Evolutionary conservation across 2,797 vertebrate species (phyloP).

Genomic region (Spheniscus humboldti): DNA sequence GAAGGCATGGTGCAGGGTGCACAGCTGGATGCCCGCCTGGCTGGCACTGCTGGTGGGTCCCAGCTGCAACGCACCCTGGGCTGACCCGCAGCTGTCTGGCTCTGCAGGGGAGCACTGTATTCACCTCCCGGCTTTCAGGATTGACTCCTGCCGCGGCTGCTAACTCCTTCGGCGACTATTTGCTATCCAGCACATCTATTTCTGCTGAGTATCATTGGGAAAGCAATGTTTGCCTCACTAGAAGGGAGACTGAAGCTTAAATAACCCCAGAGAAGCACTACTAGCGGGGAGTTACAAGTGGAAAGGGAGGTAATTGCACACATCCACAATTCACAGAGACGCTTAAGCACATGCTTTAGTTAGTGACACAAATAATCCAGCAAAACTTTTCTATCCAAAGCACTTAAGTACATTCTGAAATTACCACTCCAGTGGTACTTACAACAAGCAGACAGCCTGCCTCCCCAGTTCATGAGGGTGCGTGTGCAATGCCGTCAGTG

Average conservation of each 20-base stretch:
- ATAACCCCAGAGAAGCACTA: not conserved
- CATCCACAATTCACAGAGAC: not conserved
- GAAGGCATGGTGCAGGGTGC: too few relatives aligned
- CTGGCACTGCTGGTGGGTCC: not conserved
- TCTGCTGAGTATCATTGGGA: not conserved
- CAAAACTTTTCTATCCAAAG: not conserved
- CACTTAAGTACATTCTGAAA: not conserved
- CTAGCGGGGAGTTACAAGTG: not conserved
- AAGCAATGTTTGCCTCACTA: not conserved
- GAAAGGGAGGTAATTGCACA: not conserved
- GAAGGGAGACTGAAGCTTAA: not conserved
- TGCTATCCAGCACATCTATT: not conserved
- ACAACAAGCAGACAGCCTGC: not conserved
- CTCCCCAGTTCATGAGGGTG: accelerated
- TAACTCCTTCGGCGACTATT: accelerated
- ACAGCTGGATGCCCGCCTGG: accelerated
- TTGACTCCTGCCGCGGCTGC: not conserved
- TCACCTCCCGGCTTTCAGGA: not conserved
- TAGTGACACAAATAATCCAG: not conserved
- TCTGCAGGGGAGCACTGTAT: accelerated
- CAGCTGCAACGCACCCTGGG: not conserved
- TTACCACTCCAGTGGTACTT: not conserved
- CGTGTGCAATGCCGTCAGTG: not conserved
- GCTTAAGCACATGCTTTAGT: not conserved
- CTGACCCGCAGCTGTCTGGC: not conserved